Percentiles rank a stretch among this genome's conserved stretches.
Evolutionary conservation across 2,888 invertebrate species (phyloP).

Genomic region (Melanotus villosus): DNA sequence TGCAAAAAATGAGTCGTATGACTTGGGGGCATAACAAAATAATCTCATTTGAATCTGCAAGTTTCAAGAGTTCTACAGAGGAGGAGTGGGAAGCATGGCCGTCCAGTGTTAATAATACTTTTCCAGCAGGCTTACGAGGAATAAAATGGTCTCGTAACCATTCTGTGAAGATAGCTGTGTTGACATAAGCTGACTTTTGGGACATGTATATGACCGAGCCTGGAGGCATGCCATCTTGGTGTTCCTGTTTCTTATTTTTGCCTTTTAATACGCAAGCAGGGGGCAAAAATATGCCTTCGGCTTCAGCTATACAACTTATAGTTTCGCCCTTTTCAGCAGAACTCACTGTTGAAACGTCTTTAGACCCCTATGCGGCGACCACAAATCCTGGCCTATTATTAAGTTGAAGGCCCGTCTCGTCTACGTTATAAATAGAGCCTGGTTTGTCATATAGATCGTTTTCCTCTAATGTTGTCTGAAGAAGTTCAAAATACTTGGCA

Average conservation of each 20-base stretch:
- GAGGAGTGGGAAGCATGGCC: conserved; percentile 39
- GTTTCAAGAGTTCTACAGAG: background rate
- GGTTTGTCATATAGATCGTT: conserved; percentile 36
- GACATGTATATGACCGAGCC: too few species aligned
- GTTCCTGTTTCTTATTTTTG: conserved; percentile 51
- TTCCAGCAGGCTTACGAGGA: conserved; percentile 40
- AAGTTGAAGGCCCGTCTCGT: conserved; percentile 53
- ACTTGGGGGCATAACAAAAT: background rate
- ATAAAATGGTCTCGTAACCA: conserved; percentile 49
- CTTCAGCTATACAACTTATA: conserved; percentile 59
- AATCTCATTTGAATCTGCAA: background rate
- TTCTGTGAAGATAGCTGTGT: conserved; percentile 51
- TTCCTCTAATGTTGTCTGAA: conserved; percentile 30
- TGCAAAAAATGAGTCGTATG: background rate
- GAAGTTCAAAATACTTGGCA: conserved; percentile 52
- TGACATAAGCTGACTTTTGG: too few species aligned
- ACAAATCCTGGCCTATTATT: conserved; percentile 62
- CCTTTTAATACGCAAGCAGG: conserved; percentile 56
- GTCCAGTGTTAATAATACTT: conserved; percentile 40
- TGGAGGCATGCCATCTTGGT: conserved; percentile 48
- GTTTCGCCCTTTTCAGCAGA: conserved; percentile 59
- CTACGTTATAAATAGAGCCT: background rate
- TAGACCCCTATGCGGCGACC: conserved; percentile 53
- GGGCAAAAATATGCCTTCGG: conserved; percentile 55
- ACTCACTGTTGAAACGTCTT: conserved; percentile 51